Conservation (phyloP, 2,113 vertebrate genomes). For the Lepisosteus oculatus region DNA sequence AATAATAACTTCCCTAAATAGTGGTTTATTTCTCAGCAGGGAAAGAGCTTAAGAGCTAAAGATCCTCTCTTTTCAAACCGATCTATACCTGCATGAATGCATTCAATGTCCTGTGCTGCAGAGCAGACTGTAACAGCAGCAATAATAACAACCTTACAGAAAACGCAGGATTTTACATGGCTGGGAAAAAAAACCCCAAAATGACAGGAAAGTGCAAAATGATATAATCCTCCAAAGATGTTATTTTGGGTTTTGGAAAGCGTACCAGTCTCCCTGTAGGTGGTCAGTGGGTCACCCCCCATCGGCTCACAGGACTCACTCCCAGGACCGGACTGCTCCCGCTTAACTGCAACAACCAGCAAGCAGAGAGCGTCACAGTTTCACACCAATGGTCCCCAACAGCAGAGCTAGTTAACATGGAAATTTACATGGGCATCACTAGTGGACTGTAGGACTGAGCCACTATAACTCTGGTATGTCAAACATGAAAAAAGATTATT, state of each 20-base stretch:
- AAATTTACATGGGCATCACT: neutral
- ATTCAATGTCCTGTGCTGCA: too few species aligned
- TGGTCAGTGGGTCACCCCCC: conserved; percentile 43
- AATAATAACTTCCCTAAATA: too few species aligned
- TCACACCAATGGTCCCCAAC: neutral
- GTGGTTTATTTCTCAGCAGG: too few species aligned
- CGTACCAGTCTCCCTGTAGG: conserved; percentile 55
- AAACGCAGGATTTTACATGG: too few species aligned
- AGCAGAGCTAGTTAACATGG: neutral
- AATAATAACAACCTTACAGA: too few species aligned
- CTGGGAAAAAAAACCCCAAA: neutral
- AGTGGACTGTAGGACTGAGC: neutral
- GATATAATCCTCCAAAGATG: neutral
- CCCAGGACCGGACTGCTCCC: conserved; percentile 40
- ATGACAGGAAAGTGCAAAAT: neutral
- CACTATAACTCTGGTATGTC: neutral
- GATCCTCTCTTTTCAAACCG: too few species aligned
- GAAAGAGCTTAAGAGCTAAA: too few species aligned
- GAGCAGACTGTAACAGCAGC: too few species aligned
- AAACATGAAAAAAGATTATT: neutral
- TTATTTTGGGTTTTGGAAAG: neutral
- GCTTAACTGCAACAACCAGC: conserved; percentile 34
- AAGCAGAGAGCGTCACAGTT: neutral
- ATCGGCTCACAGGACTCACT: conserved; percentile 31
- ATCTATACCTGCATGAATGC: too few species aligned